Evolutionary conservation across 2,113 vertebrate species (phyloP), one percentile per base, ranked within the genome.

Genomic region (Casuarius casuarius): DNA sequence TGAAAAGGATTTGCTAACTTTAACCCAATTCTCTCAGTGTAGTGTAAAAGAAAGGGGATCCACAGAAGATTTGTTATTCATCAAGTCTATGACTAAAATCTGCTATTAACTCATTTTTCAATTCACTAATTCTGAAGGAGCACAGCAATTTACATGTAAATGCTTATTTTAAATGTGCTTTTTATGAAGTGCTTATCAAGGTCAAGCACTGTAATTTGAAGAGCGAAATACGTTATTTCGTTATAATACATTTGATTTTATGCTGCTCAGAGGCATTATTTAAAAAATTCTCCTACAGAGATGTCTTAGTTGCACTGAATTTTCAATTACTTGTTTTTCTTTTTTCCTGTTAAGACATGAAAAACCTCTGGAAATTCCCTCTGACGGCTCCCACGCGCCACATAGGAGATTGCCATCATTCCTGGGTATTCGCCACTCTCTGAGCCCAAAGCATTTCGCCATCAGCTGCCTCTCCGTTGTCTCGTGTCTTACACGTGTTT

Each of bases 161-260:
- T 74, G 65, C 71, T 92, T 1, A 29, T 68, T 96, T 92, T 75
- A 84, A 87, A 74, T 74, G 22, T 59, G 65, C 23, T 88, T 91
- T 76, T 95, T 5, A 74, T 79, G 28, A 88, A 84, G 88, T 66
- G 35, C 56, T 94, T 93, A 77, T 94, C 84, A 89, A 94, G 92
- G 94, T 90, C 79, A 90, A 92, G 22, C 12, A 62, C 76, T 68
- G 19, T 72, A 82, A 88, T 92, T 83, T 87, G 31, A 87, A 65
- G 46, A 89, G 25, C n/a, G 48, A 82, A 87, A 74, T 58, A 29
- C 4, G 10, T 44, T 84, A 80, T 90, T 86, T 88, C 9, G 17
- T 22, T 86, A 49, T 52, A 90, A 90, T 25, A n/a, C 11, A 19
- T 68, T 82, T 67, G 62, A 89, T 89, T 95, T 93, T 63, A 46